Base-by-base conservation (phyloP, 2,888 invertebrate genomes). In the Sarcophaga caerulescens region DNA sequence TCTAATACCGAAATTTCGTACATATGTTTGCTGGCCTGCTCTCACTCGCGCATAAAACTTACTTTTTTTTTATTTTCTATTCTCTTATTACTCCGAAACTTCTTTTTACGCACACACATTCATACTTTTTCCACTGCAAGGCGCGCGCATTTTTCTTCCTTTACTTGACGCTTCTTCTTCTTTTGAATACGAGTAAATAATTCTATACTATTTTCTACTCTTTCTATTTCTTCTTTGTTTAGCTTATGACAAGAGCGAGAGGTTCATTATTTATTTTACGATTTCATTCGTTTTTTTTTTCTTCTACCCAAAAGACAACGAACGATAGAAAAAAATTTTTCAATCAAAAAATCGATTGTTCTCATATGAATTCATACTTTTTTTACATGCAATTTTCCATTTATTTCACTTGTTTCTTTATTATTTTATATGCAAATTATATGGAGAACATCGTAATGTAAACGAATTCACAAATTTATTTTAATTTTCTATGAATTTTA, bases 301-400 rank as follows among this genome's bases (percentile, higher is more conserved):
- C 81, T 19, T 75, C 57, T 77, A 52, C 63, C 68, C 68, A 59
- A 77, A 84, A 81, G 59, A 63, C 78, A 80, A 84, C 86, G 85
- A 87, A 75, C 75, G 89, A 89, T 85, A 87, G 66, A 84, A 88
- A 89, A 89, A 88, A 88, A 77, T 85, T 90, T 76, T 91, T 91
- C 90, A 89, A 87, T 89, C 89, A 92, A 92, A 89, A 89, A 88
- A 89, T 88, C 88, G 88, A 89, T 88, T 87, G 77, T 80, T 78
- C 86, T 84, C 83, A 86, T 35, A 86, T 86, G 70, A 86, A 87
- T 88, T 87, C 88, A 89, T 90, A 92, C 91, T 90, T 92, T 93
- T 93, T 92, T 93, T 90, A 92, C 90, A 90, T 91, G 90, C 89
- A 90, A 88, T 89, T 92, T 90, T 89, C 85, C 90, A 90, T 87